A percentile compares a stretch with the other conserved stretches of the same genome.
These are phyloP conservation scores for Drosophila rubida DNA, from an alignment of 2,888 invertebrate species.

Conservation along the genomic window DNA sequence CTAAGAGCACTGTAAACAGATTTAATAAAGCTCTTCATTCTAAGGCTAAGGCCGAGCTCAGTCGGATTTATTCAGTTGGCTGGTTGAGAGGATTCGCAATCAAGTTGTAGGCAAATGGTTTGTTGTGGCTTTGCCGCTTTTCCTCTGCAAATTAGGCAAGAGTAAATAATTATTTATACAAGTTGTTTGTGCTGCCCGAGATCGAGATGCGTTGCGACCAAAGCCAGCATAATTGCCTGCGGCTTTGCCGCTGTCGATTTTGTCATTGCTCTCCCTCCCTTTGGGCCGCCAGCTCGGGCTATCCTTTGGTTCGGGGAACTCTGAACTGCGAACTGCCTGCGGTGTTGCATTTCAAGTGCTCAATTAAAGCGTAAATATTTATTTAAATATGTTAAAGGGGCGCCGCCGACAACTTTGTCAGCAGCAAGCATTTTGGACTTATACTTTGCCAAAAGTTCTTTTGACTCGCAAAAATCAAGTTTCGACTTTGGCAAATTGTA, in stretches of 20 bases:
- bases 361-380: conserved; percentile 23
- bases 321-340: conserved; percentile 8
- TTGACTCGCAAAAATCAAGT: conserved; percentile 18
- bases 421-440: background rate
- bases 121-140: conserved; percentile 51
- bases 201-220: conserved; percentile 1
- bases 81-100: conserved; percentile 25
- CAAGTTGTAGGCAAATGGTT: conserved; percentile 54
- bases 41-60: background rate
- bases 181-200: conserved; percentile 20
- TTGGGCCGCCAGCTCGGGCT: background rate
- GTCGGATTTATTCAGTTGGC: background rate
- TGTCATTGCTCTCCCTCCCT: conserved; percentile 36
- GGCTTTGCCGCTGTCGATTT: conserved; percentile 47
- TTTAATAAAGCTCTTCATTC: conserved; percentile 43
- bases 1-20: conserved; percentile 63
- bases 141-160: conserved; percentile 53
- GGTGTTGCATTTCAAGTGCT: conserved; percentile 12
- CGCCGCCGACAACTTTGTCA: background rate
- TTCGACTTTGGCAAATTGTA: conserved; percentile 34
- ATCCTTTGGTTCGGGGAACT: conserved; percentile 2
- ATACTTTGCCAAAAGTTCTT: conserved; percentile 1
- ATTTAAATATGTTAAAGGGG: conserved; percentile 18
- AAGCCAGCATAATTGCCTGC: conserved; percentile 49
- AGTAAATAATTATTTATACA: conserved; percentile 67